phyloP scores from a whole-genome alignment of 2,888 invertebrate genomes.

The Acleris sparsana region DNA sequence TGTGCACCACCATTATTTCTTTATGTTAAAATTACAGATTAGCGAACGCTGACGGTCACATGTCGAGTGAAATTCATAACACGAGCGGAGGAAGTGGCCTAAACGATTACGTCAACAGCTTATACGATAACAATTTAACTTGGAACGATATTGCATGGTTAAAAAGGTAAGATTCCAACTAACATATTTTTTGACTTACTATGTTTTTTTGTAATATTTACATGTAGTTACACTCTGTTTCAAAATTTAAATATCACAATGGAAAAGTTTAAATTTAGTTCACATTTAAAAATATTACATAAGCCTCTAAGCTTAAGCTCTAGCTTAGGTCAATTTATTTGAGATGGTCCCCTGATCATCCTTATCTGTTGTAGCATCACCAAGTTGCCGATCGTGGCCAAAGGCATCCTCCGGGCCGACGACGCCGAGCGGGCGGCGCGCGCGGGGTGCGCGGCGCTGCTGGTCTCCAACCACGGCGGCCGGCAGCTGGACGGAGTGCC shows the following conservation, averaged over 20 bases:
- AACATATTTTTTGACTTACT: no score
- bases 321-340: no score
- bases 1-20: no score
- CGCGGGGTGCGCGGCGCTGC: constrained; percentile 89
- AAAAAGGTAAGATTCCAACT: constrained; percentile 77
- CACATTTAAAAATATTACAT: no score
- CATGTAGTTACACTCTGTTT: no score
- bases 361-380: constrained; percentile 83
- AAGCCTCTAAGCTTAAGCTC: no score
- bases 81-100: constrained; percentile 87
- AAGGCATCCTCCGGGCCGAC: constrained; percentile 93
- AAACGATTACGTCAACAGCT: constrained; percentile 88
- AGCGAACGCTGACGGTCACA: constrained; percentile 89
- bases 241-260: no score
- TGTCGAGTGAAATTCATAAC: constrained; percentile 74
- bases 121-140: constrained; percentile 91
- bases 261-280: no score
- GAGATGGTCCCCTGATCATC: no score
- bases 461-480: constrained; percentile 97
- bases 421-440: constrained; percentile 91
- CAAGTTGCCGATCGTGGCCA: constrained; percentile 90
- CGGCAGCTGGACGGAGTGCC: constrained; percentile 94
- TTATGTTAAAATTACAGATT: constrained; percentile 75
- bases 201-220: no score
- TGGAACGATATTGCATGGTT: constrained; percentile 96